These are phyloP conservation scores for Hypotaenidia philippensis DNA, from an alignment of 2,797 vertebrate species.

Conservation along the genomic window DNA sequence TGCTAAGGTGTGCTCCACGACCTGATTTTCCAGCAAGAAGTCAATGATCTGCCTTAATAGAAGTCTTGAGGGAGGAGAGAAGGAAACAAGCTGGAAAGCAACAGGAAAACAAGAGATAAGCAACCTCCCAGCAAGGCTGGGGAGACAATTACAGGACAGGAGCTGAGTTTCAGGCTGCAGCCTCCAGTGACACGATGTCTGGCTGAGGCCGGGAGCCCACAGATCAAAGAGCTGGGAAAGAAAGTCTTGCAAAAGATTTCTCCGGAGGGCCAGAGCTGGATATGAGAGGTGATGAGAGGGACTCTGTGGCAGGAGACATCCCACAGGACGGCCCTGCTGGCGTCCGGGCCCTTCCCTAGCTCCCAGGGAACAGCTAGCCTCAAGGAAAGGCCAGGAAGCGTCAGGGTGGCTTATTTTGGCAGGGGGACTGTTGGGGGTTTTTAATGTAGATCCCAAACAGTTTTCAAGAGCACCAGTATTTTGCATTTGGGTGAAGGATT, in stretches of 20 bases:
- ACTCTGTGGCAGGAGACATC: neutral
- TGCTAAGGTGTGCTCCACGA: neutral
- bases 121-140: neutral
- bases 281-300: neutral
- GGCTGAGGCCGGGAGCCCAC: neutral
- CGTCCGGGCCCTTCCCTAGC: neutral
- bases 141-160: neutral
- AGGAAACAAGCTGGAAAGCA: neutral
- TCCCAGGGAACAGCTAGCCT: neutral
- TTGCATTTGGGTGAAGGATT: neutral
- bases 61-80: neutral
- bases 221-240: neutral
- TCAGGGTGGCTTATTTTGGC: accelerated
- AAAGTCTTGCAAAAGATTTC: neutral
- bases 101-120: neutral
- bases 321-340: neutral
- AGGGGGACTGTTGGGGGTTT: too few species aligned
- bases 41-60: neutral
- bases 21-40: neutral
- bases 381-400: neutral
- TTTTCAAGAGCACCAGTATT: neutral
- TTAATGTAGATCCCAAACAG: neutral
- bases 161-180: neutral
- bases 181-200: neutral
- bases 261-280: neutral